phyloP scores from a whole-genome alignment of 2,113 vertebrate genomes.

The Carassius gibelio region DNA sequence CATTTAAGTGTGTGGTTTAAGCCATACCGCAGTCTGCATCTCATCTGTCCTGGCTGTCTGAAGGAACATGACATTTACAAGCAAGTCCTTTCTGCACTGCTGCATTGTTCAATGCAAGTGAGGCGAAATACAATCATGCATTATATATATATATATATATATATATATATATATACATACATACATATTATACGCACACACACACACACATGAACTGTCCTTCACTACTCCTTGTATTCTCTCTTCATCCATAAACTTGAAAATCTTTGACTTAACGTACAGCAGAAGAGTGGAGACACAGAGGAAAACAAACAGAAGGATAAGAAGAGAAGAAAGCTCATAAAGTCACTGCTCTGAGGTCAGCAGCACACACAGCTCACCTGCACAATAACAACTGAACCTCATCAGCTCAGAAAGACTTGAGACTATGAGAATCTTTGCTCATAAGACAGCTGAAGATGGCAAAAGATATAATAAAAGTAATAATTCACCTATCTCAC shows the following conservation, averaged over 20 bases:
- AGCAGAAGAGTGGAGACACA: slow-evolving; percentile 60
- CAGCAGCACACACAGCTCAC: slow-evolving; percentile 68
- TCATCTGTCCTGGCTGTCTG: slow-evolving; percentile 58
- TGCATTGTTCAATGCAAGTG: slow-evolving; percentile 42
- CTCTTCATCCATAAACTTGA: slow-evolving; percentile 32
- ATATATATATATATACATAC: no score
- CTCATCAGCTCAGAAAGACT: background rate
- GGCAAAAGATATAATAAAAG: background rate
- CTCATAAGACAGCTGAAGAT: background rate
- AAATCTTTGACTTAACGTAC: background rate
- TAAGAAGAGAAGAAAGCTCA: slow-evolving; percentile 69
- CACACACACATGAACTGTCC: background rate
- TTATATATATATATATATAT: no score
- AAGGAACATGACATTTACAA: slow-evolving; percentile 74
- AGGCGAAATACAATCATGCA: background rate
- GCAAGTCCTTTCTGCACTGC: slow-evolving; percentile 63
- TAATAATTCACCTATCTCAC: background rate
- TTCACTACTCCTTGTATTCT: slow-evolving; percentile 39
- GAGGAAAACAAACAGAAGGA: slow-evolving; percentile 58
- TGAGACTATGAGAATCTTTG: background rate
- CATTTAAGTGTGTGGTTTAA: slow-evolving; percentile 54
- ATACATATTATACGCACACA: background rate
- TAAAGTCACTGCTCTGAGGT: slow-evolving; percentile 73
- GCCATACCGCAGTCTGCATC: slow-evolving; percentile 40
- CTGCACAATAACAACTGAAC: slow-evolving; percentile 65